A percentile compares a stretch with the other conserved stretches of the same genome.
Conservation (phyloP, 1,140 invertebrate species). For the Eubasilissa regina region DNA sequence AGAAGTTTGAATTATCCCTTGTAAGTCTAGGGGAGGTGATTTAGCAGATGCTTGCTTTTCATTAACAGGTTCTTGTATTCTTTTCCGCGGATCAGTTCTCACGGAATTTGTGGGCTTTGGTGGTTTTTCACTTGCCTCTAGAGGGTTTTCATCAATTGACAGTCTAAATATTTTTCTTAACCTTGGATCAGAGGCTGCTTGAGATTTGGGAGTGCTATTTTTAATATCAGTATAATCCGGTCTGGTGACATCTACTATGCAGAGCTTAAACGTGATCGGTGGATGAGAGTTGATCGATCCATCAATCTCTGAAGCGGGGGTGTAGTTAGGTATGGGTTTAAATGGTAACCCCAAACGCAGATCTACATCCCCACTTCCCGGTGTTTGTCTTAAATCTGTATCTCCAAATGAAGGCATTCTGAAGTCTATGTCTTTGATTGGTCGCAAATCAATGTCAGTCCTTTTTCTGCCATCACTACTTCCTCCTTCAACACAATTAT, state of each 20-base stretch:
- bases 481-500: constrained; percentile 70
- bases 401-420: constrained; percentile 70
- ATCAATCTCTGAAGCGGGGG: constrained; percentile 88
- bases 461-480: constrained; percentile 68
- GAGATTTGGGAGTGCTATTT: constrained; percentile 79
- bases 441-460: constrained; percentile 76
- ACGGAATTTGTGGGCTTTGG: constrained; percentile 62
- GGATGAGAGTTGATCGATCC: constrained; percentile 85
- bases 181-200: constrained; percentile 81
- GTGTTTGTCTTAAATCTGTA: constrained; percentile 71
- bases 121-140: constrained; percentile 70
- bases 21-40: constrained; percentile 71
- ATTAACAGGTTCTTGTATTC: constrained; percentile 68
- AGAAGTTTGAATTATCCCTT: constrained; percentile 75
- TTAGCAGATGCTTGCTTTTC: constrained; percentile 61
- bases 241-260: constrained; percentile 79
- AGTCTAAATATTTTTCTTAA: constrained; percentile 82
- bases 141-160: constrained; percentile 73
- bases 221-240: constrained; percentile 84
- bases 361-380: constrained; percentile 79
- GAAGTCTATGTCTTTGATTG: constrained; percentile 68
- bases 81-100: constrained; percentile 73
- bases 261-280: constrained; percentile 79
- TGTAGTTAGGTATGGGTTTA: constrained; percentile 83
- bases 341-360: constrained; percentile 83